Conservation (phyloP, 92 coral and sea anemone genomes). For the Isaurus tuberculatus region DNA sequence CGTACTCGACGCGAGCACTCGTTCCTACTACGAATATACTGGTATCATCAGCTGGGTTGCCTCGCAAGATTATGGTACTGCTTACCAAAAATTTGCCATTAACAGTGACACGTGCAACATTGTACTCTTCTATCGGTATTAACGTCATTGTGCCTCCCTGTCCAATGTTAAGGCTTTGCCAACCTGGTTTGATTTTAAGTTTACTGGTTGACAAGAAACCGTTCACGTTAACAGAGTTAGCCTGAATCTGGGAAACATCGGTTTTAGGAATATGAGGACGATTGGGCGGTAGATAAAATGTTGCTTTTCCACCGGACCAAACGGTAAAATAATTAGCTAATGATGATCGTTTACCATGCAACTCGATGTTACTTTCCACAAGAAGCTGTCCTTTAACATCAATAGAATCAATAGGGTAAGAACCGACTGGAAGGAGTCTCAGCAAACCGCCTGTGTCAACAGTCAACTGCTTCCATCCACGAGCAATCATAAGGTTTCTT, state of each 20-base stretch:
- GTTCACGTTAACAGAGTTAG: constrained; percentile 13
- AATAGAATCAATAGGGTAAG: constrained; percentile 17
- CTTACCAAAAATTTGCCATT: constrained; percentile 68
- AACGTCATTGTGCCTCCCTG: constrained; percentile 34
- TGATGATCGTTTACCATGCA: constrained; percentile 21
- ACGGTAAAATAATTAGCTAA: neutral
- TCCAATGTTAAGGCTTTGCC: constrained; percentile 38
- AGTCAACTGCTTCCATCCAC: constrained; percentile 15
- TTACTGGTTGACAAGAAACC: constrained; percentile 35
- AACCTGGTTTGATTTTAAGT: constrained; percentile 40
- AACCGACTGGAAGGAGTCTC: constrained; percentile 11
- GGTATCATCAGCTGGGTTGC: constrained; percentile 68
- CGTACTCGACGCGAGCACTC: constrained; percentile 65
- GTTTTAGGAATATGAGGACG: neutral
- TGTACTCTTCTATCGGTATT: constrained; percentile 49
- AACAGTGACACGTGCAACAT: constrained; percentile 58
- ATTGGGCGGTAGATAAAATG: constrained; percentile 7
- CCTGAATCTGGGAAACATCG: constrained; percentile 36
- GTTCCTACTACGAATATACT: constrained; percentile 60
- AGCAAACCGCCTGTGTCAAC: constrained; percentile 11
- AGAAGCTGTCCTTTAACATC: constrained; percentile 23
- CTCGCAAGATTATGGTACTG: constrained; percentile 69
- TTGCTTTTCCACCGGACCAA: neutral
- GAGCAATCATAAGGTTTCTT: constrained; percentile 5
- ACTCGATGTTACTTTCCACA: constrained; percentile 17